phyloP scores from a whole-genome alignment of 2,888 invertebrate genomes.

The Clusia tigrina region DNA sequence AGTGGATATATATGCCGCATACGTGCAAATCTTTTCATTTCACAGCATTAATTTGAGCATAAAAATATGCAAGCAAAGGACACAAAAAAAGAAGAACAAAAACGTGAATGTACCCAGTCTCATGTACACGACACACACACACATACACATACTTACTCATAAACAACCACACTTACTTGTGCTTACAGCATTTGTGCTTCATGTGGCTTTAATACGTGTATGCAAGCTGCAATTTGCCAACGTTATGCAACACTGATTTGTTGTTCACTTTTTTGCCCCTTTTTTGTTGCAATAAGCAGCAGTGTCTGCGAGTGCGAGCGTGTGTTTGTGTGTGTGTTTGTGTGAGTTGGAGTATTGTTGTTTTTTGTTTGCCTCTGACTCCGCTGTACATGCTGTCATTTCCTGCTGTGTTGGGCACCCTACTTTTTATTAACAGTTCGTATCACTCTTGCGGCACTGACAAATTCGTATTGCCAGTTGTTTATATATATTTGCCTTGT shows the following conservation, averaged over 20 bases:
- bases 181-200: neutral
- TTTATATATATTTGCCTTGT: neutral
- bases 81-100: neutral
- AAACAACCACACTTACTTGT: no score
- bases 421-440: neutral
- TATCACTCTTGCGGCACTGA: conserved; percentile 1
- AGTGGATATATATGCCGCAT: conserved; percentile 1
- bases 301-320: no score
- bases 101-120: no score
- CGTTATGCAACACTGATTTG: neutral
- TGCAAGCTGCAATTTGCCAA: neutral
- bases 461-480: conserved; percentile 9
- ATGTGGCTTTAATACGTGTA: conserved; percentile 5
- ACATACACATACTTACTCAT: no score
- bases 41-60: neutral
- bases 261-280: neutral
- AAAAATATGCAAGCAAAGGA: neutral
- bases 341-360: no score
- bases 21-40: neutral
- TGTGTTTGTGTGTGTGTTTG: no score
- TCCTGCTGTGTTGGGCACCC: conserved; percentile 30
- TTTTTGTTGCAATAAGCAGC: neutral
- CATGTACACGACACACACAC: no score
- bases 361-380: no score
- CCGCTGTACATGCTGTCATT: conserved; percentile 36